Evolutionary conservation across 1,140 invertebrate genomes (phyloP).

Genomic region (Saccostrea glomerata): DNA sequence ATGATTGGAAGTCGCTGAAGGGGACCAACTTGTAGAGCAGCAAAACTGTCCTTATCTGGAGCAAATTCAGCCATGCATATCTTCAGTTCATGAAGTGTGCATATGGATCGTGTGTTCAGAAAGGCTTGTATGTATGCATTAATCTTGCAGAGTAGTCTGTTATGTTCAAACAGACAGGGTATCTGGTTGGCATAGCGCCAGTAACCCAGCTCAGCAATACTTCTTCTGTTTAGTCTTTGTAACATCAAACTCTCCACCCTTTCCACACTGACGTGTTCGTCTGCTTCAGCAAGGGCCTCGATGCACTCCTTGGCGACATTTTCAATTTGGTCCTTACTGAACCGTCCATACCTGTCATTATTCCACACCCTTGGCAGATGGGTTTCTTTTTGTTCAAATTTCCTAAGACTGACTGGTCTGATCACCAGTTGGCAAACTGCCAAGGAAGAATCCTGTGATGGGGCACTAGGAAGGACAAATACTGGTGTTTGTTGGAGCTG

Average conservation of each 20-base stretch:
- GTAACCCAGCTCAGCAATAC: conserved; percentile 55
- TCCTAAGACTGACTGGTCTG: conserved; percentile 46
- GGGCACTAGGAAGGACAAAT: not conserved
- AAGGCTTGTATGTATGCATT: conserved; percentile 75
- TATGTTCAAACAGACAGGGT: conserved; percentile 63
- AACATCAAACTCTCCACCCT: conserved; percentile 66
- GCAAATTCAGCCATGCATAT: conserved; percentile 67
- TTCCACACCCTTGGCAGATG: not conserved
- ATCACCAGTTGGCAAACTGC: conserved; percentile 9
- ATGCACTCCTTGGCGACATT: conserved; percentile 68
- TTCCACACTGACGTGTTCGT: conserved; percentile 66
- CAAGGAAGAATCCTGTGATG: not conserved
- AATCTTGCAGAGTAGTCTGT: conserved; percentile 66
- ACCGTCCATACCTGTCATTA: not conserved
- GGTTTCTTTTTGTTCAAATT: conserved; percentile 57
- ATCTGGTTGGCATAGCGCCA: conserved; percentile 60
- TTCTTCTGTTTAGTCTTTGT: conserved; percentile 57
- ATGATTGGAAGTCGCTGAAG: conserved; percentile 72
- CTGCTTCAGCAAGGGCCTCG: conserved; percentile 67
- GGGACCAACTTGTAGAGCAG: conserved; percentile 71
- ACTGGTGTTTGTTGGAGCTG: not conserved
- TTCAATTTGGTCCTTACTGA: conserved; percentile 55
- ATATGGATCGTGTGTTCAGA: conserved; percentile 69
- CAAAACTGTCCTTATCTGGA: conserved; percentile 67
- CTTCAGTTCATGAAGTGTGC: conserved; percentile 72